Conservation (phyloP, 2,888 invertebrate genomes). For the Drosophila mimica region DNA sequence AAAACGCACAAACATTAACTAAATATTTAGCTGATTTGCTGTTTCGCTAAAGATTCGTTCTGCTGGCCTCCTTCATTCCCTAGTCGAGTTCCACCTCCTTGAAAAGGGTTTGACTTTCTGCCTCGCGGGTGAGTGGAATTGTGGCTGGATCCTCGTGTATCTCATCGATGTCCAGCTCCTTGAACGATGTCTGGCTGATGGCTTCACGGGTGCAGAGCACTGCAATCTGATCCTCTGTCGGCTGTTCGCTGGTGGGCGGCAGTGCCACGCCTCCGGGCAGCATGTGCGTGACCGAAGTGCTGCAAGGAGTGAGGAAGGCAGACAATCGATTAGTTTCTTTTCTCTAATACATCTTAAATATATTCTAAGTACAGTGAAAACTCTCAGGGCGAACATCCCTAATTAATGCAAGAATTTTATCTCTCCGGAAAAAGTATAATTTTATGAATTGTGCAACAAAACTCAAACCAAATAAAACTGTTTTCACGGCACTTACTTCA, state of each 20-base stretch:
- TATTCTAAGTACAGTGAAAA: neutral
- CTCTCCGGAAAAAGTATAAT: neutral
- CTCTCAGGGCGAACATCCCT: neutral
- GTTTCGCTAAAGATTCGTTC: constrained; percentile 13
- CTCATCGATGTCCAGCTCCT: constrained; percentile 52
- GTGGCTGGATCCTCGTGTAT: constrained; percentile 43
- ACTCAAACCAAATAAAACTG: neutral
- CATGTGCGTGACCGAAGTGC: constrained; percentile 46
- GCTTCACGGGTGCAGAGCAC: constrained; percentile 45
- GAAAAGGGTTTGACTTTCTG: constrained; percentile 54
- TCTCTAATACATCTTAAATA: neutral
- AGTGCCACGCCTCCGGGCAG: constrained; percentile 32
- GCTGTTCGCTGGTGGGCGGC: constrained; percentile 53
- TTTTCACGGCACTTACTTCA: constrained; percentile 86
- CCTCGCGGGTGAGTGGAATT: constrained; percentile 35
- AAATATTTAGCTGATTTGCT: constrained; percentile 6
- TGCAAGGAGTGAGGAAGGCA: constrained; percentile 12
- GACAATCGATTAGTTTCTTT: neutral
- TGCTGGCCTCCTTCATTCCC: neutral
- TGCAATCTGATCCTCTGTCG: constrained; percentile 41
- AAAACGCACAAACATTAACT: neutral
- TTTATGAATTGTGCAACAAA: neutral
- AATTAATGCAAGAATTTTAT: neutral
- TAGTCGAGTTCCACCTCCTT: constrained; percentile 67
- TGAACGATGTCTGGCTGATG: constrained; percentile 56